Conservation (phyloP, 2,797 vertebrate species). For the Linurgus olivaceus region DNA sequence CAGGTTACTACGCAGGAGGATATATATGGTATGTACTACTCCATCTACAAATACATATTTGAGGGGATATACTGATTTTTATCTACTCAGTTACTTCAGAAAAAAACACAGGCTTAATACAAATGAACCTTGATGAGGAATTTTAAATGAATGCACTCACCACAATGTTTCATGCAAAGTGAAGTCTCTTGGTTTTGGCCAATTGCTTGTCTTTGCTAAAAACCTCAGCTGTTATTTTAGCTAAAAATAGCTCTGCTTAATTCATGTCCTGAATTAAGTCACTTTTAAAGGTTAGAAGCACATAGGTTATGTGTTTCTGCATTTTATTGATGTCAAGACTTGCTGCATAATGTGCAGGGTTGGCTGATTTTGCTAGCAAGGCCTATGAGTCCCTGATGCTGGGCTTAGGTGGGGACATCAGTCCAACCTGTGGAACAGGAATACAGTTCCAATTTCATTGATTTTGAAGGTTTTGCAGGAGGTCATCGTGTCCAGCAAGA, state of each 20-base stretch:
- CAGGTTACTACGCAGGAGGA: conserved; percentile 23
- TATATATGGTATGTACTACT: conserved; percentile 23
- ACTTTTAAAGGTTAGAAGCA: neutral
- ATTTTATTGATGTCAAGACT: neutral
- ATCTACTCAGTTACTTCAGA: neutral
- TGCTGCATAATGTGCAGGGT: neutral
- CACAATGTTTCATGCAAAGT: neutral
- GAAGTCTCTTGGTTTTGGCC: neutral
- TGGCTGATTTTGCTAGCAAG: neutral
- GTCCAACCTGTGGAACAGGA: rapidly evolving
- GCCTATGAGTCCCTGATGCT: neutral
- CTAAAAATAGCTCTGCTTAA: neutral
- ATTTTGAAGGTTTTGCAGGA: neutral
- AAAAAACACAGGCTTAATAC: neutral
- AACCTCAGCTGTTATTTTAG: neutral
- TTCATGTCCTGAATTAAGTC: neutral
- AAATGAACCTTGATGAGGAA: neutral
- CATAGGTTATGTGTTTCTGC: neutral
- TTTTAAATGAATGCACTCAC: neutral
- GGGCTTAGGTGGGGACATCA: neutral
- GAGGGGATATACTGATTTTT: neutral
- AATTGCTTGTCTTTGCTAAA: neutral
- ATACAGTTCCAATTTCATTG: neutral
- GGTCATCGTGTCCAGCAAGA: neutral
- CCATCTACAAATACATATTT: neutral